Evolutionary conservation across 2,888 invertebrate species (phyloP), one percentile per base, ranked within the genome.

Genomic region (Arctia plantaginis): DNA sequence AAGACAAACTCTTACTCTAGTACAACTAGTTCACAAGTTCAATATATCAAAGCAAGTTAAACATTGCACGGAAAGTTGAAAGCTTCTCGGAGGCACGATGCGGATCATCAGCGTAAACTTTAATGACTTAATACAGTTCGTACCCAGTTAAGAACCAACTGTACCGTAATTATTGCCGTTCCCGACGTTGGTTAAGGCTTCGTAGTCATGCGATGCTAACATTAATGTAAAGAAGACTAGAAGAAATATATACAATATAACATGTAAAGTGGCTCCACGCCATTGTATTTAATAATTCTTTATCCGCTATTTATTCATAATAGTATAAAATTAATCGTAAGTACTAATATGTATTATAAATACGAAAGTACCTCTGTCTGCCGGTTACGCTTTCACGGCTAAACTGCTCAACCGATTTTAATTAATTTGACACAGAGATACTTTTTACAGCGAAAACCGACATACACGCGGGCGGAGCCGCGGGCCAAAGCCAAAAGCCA

Each of bases 81-180:
- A 70, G 75, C 77, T 87, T 87, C 82, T 82, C 83, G 80, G 78
- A 84, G 83, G 82, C 80, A 82, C 85, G 83, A 85, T 85, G 87
- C 86, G 84, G 85, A 88, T 89, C 88, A 88, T 90, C 86, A 83
- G 83, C 85, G 80, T 86, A 91, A 91, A 91, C 90, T 90, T 91
- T 89, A 90, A 90, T 89, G 87, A 88, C 89, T 91, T 89, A 81
- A 87, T 86, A 86, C 86, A 89, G 88, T 91, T 90, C 81, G 86
- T 86, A 86, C 86, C 85, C 82, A 86, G 87, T 89, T 90, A 84
- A 84, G 83, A 83, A 79, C 77, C 86, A 84, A 87, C 86, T 86
- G 85, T 87, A 83, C 76, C 77, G 81, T 74, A 83, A 77, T 84
- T 82, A 82, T 73, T 80, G 80, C 82, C 81, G 84, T 86, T 87